A percentile compares a stretch with the other conserved stretches of the same genome.
Conservation (phyloP, 2,113 vertebrate species). For the Perca schrenkii region DNA sequence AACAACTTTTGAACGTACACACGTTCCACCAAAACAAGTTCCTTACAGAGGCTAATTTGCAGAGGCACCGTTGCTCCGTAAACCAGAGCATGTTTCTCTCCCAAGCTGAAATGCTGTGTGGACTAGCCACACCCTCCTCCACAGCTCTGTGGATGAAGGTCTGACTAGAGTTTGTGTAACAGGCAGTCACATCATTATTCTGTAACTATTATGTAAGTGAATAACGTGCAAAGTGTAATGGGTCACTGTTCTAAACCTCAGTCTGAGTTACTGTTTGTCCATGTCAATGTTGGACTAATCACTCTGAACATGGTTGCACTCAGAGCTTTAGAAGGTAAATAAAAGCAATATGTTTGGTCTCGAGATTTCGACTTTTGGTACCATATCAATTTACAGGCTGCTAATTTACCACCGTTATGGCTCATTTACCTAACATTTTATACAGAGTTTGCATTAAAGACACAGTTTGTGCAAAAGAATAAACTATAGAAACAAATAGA, state of each 20-base stretch:
- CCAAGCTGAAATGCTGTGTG: no score
- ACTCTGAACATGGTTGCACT: background rate
- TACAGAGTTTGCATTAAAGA: background rate
- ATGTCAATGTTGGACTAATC: constrained; percentile 4
- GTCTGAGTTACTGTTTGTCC: background rate
- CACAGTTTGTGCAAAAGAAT: background rate
- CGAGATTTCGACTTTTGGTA: background rate
- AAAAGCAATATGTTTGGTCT: constrained; percentile 20
- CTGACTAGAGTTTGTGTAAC: no score
- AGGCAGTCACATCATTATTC: background rate
- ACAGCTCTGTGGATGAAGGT: no score
- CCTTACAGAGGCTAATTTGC: no score
- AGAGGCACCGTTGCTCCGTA: no score
- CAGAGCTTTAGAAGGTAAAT: constrained; percentile 1
- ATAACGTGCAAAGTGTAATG: no score
- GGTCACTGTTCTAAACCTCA: background rate
- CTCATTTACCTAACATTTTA: constrained; percentile 11
- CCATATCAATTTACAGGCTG: constrained; percentile 29
- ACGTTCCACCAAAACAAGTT: no score
- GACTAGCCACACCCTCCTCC: no score
- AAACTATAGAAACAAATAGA: background rate
- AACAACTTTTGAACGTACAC: no score
- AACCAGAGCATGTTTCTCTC: no score
- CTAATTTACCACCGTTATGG: constrained; percentile 23
- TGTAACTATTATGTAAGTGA: no score